Evolutionary conservation across 2,113 vertebrate species (phyloP), one percentile per base, ranked within the genome.

Genomic region (Tachysurus vachellii): DNA sequence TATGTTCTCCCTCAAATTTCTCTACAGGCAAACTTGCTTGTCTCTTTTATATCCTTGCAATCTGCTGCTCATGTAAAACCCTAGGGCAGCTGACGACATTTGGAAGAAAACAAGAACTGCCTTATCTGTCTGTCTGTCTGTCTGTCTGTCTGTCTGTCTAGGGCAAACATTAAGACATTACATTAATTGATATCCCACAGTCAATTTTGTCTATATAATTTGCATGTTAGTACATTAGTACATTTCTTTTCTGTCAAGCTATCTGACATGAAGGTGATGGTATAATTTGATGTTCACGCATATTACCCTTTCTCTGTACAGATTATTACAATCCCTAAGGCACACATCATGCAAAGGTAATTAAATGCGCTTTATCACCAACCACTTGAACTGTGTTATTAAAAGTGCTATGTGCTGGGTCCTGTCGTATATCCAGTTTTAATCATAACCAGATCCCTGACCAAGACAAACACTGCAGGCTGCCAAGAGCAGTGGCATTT

Each of bases 371-470:
- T 88, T 36, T n/a, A 81, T 83, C 59, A 75, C 76, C 8, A 73
- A 77, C 70, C 44, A 87, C 87, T 88, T 88, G 64, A 77, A 80
- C 44, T 31, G 53, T 89, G 84, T 90, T 79, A 80, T 77, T 77
- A 83, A 31, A 86, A 80, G 31, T 57, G 61, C 13, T 83, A 77
- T 89, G 11, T 44, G 31, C 71, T 47, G 50, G 70, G 80, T 83
- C 64, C 28, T 85, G 42, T 16, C 28, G 23, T 88, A 57, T 31
- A 77, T 89, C 61, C 86, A 73, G 21, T 31, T 87, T 82, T 87
- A 75, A 77, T 80, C 56, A 64, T 16, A 61, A 77, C 19, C 56
- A 86, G 83, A 86, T 57, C 16, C 12, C 59, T 23, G 47, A 50
- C 28, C 62, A 68, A 36, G 76, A 64, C 26, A 89, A 90, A 89